Percentiles rank a stretch among this genome's conserved stretches.
Conservation (phyloP, 1,140 invertebrate genomes). For the Doryteuthis pealeii region DNA sequence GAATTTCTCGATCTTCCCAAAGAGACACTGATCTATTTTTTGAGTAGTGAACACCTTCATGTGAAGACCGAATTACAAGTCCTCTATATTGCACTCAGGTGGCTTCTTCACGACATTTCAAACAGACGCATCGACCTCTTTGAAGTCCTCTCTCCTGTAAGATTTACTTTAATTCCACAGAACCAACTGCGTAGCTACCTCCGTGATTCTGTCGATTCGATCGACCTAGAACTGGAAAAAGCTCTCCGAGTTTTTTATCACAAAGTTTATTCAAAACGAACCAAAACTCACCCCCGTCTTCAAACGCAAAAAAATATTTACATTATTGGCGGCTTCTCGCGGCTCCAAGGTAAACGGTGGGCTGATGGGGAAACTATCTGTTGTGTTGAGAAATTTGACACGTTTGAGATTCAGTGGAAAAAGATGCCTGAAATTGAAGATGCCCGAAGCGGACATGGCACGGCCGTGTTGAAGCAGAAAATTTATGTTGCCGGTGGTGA, state of each 20-base stretch:
- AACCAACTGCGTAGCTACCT: slow-evolving; percentile 33
- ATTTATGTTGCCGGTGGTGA: slow-evolving; percentile 63
- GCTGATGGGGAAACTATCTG: slow-evolving; percentile 45
- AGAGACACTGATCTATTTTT: slow-evolving; percentile 30
- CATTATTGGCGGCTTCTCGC: slow-evolving; percentile 45
- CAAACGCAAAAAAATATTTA: slow-evolving; percentile 64
- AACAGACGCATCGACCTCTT: slow-evolving; percentile 25
- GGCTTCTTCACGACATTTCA: slow-evolving; percentile 38
- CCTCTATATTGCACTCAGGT: slow-evolving; percentile 38
- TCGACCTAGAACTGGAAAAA: not conserved
- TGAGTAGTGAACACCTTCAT: slow-evolving; percentile 41
- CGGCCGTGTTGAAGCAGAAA: slow-evolving; percentile 34
- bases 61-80: slow-evolving; percentile 66
- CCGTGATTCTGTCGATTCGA: slow-evolving; percentile 30
- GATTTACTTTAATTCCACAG: slow-evolving; percentile 43
- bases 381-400: slow-evolving; percentile 43
- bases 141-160: slow-evolving; percentile 37
- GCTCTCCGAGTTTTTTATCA: not conserved
- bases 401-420: slow-evolving; percentile 40
- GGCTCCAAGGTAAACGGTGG: slow-evolving; percentile 59
- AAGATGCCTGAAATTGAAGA: slow-evolving; percentile 27
- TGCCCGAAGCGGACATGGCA: slow-evolving; percentile 42
- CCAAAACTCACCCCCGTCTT: slow-evolving; percentile 36
- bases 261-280: not conserved
- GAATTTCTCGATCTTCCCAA: slow-evolving; percentile 41